phyloP scores from a whole-genome alignment of 1,140 invertebrate genomes.

The Cyphomyrmex costatus region DNA sequence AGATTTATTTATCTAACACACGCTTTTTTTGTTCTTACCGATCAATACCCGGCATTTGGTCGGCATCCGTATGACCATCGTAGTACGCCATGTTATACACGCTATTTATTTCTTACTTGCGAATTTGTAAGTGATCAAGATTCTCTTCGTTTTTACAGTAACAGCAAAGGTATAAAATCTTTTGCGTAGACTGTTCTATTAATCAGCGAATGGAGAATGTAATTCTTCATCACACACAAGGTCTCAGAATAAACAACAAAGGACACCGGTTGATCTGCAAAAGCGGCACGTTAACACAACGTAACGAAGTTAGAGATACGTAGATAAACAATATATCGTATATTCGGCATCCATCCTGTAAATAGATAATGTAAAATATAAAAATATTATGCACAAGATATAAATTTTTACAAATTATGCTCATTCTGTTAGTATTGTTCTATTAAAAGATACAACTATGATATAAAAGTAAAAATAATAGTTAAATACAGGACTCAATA shows the following conservation, averaged over 20 bases:
- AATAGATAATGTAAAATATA: conserved; percentile 6
- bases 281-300: no score
- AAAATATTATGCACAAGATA: neutral
- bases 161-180: no score
- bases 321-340: conserved; percentile 65
- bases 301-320: no score
- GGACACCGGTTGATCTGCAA: no score
- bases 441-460: no score
- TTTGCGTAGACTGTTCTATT: no score
- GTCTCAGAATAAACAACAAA: no score
- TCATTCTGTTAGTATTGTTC: no score
- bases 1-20: neutral
- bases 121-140: neutral
- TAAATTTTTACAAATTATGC: conserved; percentile 1
- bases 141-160: neutral
- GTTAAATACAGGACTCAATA: no score
- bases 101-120: neutral
- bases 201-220: no score
- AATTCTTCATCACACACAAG: no score
- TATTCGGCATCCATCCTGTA: conserved; percentile 49
- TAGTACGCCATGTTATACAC: neutral
- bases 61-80: neutral
- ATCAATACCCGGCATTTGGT: neutral
- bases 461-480: no score
- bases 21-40: neutral